Percentiles rank a stretch among this genome's conserved stretches.
These are phyloP conservation scores for Oreotrochilus melanogaster DNA, from an alignment of 2,113 vertebrate genomes.

Conservation along the genomic window DNA sequence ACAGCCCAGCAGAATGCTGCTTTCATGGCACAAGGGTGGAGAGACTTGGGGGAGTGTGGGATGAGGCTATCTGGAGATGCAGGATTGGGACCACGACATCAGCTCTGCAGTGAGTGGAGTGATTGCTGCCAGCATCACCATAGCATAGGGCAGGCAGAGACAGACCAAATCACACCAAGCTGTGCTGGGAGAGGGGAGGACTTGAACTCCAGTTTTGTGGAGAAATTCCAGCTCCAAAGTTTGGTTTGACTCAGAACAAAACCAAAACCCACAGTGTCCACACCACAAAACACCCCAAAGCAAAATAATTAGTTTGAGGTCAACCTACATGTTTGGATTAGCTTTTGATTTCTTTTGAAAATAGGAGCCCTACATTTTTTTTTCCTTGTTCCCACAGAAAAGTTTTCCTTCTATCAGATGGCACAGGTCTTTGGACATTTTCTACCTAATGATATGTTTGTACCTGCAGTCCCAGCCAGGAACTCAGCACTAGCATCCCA, in stretches of 20 bases:
- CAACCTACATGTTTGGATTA: background rate
- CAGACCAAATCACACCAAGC: background rate
- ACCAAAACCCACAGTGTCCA: background rate
- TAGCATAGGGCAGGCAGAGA: rapidly evolving
- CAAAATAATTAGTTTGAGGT: background rate
- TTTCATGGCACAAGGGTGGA: background rate
- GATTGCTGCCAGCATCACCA: background rate
- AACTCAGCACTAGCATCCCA: background rate
- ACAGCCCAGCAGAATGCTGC: background rate
- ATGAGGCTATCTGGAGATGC: background rate
- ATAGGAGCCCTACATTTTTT: background rate
- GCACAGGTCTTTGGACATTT: background rate
- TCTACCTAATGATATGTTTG: background rate
- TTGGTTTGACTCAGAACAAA: background rate
- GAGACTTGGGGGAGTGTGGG: background rate
- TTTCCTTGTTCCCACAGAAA: background rate
- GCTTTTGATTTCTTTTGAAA: background rate
- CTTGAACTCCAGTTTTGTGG: background rate
- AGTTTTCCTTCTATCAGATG: background rate
- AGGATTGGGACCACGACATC: background rate
- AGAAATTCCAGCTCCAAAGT: background rate
- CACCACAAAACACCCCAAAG: background rate
- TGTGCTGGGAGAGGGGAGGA: background rate
- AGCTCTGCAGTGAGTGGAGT: background rate
- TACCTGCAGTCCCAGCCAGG: background rate